Base-by-base conservation (phyloP, 2,797 vertebrate species). In the Chanos chanos region DNA sequence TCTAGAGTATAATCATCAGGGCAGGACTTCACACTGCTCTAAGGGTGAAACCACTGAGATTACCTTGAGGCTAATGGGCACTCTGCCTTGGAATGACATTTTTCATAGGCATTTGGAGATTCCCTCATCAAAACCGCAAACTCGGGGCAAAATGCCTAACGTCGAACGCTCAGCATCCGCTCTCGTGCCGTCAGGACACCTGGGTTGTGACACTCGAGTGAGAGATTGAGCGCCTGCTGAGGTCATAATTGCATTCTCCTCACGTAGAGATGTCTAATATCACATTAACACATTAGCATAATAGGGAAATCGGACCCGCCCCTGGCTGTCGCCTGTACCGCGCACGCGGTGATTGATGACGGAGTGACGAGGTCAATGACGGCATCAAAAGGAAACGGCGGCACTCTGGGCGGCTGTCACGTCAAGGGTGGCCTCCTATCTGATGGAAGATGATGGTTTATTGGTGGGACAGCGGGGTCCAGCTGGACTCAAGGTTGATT, bases 231-330 rank as follows among this genome's bases (percentile, higher is more conserved):
- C n/a, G n/a, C n/a, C n/a, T n/a, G n/a, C n/a, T 19, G 44, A 62
- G 49, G 21, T 8, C 8, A 60, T 60, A 36, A 40, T 67, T 41
- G 37, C 51, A 61, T 68, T 61, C 58, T 13, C 22, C 51, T 68
- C 65, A 61, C 34, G 50, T 65, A 50, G 44, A 7, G 44, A 49
- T 60, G 25, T 33, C 51, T 39, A 24, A 30, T 41, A 56, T 69
- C 69, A 68, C 52, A 73, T 67, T 8, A 53, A 60, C 57, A 76
- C 61, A 83, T 83, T 74, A 82, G 51, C 78, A 82, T 85, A 76
- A 82, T 63, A 76, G 53, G 72, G 61, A 71, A 77, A 76, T 78
- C 67, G 69, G 75, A 55, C 72, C 62, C 62, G 62, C 72, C 62
- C 62, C 62, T 27, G 56, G 70, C 77, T 75, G 76, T 80, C 72